These are phyloP conservation scores for Drosophila cardini DNA, from an alignment of 1,140 invertebrate species.

Conservation along the genomic window DNA sequence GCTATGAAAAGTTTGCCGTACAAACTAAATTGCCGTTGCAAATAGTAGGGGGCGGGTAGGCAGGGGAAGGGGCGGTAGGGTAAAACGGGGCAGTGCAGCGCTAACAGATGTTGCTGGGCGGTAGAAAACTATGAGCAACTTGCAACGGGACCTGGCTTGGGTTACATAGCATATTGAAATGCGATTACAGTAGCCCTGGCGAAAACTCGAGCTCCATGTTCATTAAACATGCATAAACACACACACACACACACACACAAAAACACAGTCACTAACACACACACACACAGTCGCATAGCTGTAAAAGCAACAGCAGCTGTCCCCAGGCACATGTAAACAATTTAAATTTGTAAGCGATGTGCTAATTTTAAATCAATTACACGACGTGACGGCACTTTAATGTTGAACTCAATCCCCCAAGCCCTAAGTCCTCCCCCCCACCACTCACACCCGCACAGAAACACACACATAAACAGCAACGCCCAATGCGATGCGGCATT, in stretches of 20 bases:
- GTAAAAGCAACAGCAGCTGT: conserved; percentile 49
- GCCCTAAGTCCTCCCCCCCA: background rate
- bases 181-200: conserved; percentile 71
- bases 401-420: conserved; percentile 42
- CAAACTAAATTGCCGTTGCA: conserved; percentile 80
- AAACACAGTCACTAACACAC: conserved; percentile 21
- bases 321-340: conserved; percentile 78
- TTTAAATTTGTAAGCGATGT: conserved; percentile 79
- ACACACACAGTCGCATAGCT: conserved; percentile 22
- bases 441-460: background rate
- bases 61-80: background rate
- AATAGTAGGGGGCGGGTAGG: background rate
- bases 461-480: background rate
- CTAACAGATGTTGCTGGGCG: conserved; percentile 19
- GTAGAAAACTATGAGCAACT: conserved; percentile 26
- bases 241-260: conserved; percentile 39
- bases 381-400: conserved; percentile 74
- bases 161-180: conserved; percentile 77
- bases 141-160: conserved; percentile 42
- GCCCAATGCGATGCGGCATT: conserved; percentile 24
- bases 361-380: conserved; percentile 82
- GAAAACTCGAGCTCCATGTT: conserved; percentile 67
- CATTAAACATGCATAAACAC: conserved; percentile 81
- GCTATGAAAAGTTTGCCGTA: conserved; percentile 78
- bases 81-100: background rate